A percentile compares a stretch with the other conserved stretches of the same genome.
Conservation (phyloP, 2,888 invertebrate species). For the Azorinus chamasolen region DNA sequence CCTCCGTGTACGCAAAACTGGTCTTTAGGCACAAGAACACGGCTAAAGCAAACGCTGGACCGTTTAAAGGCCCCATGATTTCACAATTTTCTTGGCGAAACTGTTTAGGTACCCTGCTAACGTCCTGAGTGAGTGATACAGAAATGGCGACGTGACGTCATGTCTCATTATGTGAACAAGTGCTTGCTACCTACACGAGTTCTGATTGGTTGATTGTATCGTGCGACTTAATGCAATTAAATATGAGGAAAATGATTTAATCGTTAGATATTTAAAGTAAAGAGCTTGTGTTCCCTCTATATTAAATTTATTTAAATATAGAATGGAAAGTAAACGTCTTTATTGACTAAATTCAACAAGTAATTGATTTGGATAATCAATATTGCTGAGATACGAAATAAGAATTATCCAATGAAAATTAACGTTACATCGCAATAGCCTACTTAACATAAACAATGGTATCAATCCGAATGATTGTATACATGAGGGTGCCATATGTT, state of each 20-base stretch:
- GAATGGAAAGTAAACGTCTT: too few species aligned
- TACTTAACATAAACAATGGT: conserved; percentile 63
- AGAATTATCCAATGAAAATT: conserved; percentile 31
- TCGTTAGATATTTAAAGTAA: too few species aligned
- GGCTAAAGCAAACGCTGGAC: conserved; percentile 65
- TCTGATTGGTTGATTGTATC: conserved; percentile 47
- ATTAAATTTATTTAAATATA: too few species aligned
- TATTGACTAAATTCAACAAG: too few species aligned
- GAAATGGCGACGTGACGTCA: conserved; percentile 73
- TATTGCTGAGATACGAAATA: not conserved
- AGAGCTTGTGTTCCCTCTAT: too few species aligned
- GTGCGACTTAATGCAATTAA: not conserved
- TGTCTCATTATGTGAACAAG: conserved; percentile 62
- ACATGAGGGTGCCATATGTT: conserved; percentile 49
- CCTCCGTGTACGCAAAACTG: conserved; percentile 74
- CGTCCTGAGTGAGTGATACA: conserved; percentile 42
- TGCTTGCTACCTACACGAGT: conserved; percentile 17
- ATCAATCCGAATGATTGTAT: conserved; percentile 39
- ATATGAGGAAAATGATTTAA: not conserved
- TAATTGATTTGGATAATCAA: too few species aligned
- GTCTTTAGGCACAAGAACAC: conserved; percentile 65
- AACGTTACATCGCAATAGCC: conserved; percentile 5
- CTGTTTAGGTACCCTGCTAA: conserved; percentile 38
- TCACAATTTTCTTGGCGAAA: conserved; percentile 32
- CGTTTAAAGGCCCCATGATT: conserved; percentile 69